These are phyloP conservation scores for Plagodis dolabraria DNA, from an alignment of 2,888 invertebrate genomes.

Conservation along the genomic window DNA sequence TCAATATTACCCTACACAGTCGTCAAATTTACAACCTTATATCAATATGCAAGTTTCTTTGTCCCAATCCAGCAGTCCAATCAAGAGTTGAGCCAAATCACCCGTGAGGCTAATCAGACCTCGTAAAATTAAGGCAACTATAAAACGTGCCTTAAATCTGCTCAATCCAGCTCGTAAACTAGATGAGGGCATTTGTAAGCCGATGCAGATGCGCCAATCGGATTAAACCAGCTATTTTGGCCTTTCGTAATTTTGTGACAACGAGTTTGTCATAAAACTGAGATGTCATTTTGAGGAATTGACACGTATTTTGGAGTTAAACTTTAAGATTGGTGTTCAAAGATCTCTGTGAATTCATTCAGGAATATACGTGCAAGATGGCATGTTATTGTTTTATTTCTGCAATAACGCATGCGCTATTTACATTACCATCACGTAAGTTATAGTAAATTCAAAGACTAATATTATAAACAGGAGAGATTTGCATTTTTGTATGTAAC, in stretches of 20 bases:
- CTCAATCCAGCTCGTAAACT: slow-evolving; percentile 56
- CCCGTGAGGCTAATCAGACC: slow-evolving; percentile 52
- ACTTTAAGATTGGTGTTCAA: too few relatives aligned
- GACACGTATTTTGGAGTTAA: slow-evolving; percentile 8
- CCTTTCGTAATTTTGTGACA: slow-evolving; percentile 53
- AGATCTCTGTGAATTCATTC: too few relatives aligned
- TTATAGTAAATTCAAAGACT: too few relatives aligned
- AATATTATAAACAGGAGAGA: too few relatives aligned
- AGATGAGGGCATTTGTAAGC: slow-evolving; percentile 67
- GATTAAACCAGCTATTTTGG: slow-evolving; percentile 61
- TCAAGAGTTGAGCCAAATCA: slow-evolving; percentile 33
- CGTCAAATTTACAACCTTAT: slow-evolving; percentile 12
- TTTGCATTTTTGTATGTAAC: too few relatives aligned
- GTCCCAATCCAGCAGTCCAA: slow-evolving; percentile 24
- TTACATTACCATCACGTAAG: too few relatives aligned
- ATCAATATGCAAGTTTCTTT: slow-evolving; percentile 33
- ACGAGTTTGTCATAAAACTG: slow-evolving; percentile 38
- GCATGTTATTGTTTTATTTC: too few relatives aligned
- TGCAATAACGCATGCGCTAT: too few relatives aligned
- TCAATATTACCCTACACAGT: not conserved
- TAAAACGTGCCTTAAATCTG: slow-evolving; percentile 60
- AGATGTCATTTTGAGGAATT: slow-evolving; percentile 27
- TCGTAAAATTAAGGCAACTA: slow-evolving; percentile 64
- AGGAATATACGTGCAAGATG: too few relatives aligned
- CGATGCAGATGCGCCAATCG: slow-evolving; percentile 52